Evolutionary conservation across 23 tunicate genomes (phyloP).

Genomic region (Clavelina lepadiformis): DNA sequence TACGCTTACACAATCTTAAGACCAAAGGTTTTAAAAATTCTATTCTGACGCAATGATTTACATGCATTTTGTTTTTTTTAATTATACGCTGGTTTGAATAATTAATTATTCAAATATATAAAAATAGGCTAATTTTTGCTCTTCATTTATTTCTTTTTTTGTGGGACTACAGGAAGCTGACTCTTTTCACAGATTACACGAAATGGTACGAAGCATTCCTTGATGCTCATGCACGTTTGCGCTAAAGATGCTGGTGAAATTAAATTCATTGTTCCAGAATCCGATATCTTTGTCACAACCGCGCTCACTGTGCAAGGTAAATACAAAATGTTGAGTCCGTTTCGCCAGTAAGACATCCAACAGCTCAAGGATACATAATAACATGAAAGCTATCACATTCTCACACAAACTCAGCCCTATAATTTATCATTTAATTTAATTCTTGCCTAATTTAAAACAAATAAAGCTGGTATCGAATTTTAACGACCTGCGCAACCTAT

Average conservation of each 20-base stretch:
- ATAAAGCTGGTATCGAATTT: not conserved
- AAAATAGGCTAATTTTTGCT: no score
- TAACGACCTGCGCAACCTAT: not conserved
- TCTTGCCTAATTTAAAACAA: not conserved
- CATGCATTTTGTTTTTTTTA: not conserved
- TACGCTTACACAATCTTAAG: no score
- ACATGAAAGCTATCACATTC: no score
- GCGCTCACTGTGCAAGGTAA: constrained; percentile 18
- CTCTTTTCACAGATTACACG: constrained; percentile 13
- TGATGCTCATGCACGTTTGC: constrained; percentile 1
- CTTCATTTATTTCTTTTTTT: no score
- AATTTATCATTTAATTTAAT: not conserved
- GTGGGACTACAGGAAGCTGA: no score
- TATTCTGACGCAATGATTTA: not conserved
- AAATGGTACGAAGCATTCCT: constrained; percentile 17
- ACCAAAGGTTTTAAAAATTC: not conserved
- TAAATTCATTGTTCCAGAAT: constrained; percentile 14
- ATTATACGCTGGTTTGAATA: not conserved
- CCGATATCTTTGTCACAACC: constrained; percentile 10
- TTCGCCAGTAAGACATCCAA: no score
- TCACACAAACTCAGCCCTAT: no score
- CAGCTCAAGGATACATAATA: no score
- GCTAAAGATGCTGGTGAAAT: constrained; percentile 22
- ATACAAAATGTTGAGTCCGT: not conserved
- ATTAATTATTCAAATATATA: not conserved